Percentiles rank a stretch among this genome's conserved stretches.
phyloP scores from a whole-genome alignment of 2,113 vertebrate genomes.

The Thamnophis sirtalis region DNA sequence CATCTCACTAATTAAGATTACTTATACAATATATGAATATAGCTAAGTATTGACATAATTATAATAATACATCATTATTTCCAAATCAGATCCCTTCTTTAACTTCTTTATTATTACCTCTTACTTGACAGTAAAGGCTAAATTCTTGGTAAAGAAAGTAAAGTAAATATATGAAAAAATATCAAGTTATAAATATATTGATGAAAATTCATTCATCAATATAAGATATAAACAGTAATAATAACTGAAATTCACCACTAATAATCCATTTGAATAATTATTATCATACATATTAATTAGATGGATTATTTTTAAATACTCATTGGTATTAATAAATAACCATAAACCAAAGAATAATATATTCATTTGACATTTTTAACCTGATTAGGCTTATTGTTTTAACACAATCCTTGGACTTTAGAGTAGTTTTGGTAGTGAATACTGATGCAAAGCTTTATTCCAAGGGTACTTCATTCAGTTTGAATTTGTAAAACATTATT shows the following conservation, averaged over 20 bases:
- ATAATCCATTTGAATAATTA: neutral
- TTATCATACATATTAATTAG: neutral
- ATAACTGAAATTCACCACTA: neutral
- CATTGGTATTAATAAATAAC: neutral
- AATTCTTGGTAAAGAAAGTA: neutral
- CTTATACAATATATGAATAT: neutral
- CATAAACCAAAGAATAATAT: neutral
- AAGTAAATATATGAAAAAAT: neutral
- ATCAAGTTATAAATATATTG: neutral
- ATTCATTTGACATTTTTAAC: neutral
- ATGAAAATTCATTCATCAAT: neutral
- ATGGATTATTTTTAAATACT: neutral
- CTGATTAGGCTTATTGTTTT: neutral
- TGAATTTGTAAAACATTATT: neutral
- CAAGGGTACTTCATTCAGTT: neutral
- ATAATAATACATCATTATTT: neutral
- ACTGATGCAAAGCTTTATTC: neutral
- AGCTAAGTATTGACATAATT: neutral
- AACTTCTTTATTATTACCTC: neutral
- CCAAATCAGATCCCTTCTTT: neutral
- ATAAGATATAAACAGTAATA: neutral
- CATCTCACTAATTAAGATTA: neutral
- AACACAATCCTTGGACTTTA: neutral
- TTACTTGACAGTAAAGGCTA: neutral
- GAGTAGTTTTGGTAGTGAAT: neutral